Evolutionary conservation across 2,888 invertebrate species (phyloP).

Genomic region (Furcula furcula): DNA sequence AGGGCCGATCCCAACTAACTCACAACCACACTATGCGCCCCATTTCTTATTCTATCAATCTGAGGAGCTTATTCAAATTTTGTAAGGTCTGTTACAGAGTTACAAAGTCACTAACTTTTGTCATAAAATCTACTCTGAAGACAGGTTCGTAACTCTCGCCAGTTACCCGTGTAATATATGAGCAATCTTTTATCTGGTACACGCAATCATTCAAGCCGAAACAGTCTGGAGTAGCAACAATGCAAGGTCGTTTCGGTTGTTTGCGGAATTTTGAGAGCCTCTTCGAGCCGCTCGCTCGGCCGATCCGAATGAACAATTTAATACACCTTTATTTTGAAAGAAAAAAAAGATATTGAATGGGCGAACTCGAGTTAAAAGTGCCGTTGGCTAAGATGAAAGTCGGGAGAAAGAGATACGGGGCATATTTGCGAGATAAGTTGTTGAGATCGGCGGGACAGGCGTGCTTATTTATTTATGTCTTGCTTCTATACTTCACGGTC

Average conservation of each 20-base stretch:
- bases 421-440: conserved; percentile 56
- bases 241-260: conserved; percentile 57
- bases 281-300: conserved; percentile 15
- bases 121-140: too few relatives aligned
- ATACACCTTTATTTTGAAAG: conserved; percentile 18
- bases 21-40: too few relatives aligned
- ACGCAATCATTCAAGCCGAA: conserved; percentile 39
- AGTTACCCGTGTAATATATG: conserved; percentile 20
- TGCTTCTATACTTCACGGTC: conserved; percentile 47
- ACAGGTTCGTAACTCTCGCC: conserved; percentile 10
- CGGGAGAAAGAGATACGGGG: conserved; percentile 38
- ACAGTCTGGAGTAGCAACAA: conserved; percentile 45
- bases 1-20: too few relatives aligned
- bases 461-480: conserved; percentile 68
- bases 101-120: too few relatives aligned
- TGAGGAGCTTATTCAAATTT: too few relatives aligned
- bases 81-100: too few relatives aligned
- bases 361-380: conserved; percentile 18
- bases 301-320: conserved; percentile 25
- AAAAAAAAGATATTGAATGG: conserved; percentile 10
- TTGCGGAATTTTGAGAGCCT: conserved; percentile 40
- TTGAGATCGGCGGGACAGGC: conserved; percentile 46
- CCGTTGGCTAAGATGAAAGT: conserved; percentile 38
- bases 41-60: too few relatives aligned
- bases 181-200: conserved; percentile 31